Conservation (phyloP, 1,140 invertebrate species). For the Procambarus virginalis region DNA sequence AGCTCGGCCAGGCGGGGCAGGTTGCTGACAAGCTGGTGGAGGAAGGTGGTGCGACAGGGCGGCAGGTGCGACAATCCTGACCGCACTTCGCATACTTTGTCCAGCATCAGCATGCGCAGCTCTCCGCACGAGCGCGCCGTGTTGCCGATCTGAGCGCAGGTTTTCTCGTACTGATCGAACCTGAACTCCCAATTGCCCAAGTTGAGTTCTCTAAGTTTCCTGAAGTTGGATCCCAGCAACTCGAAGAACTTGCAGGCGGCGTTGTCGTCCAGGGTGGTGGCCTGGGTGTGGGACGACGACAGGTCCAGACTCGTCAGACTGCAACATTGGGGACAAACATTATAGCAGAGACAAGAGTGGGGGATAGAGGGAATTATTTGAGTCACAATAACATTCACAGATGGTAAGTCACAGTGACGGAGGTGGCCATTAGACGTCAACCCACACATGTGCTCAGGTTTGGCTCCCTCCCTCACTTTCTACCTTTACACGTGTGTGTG, state of each 20-base stretch:
- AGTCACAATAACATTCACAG: too few species aligned
- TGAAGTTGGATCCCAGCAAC: slow-evolving; percentile 53
- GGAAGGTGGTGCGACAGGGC: slow-evolving; percentile 52
- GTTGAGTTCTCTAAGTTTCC: slow-evolving; percentile 50
- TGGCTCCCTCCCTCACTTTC: too few species aligned
- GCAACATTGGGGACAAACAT: not conserved
- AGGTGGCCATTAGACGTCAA: too few species aligned
- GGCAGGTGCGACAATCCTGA: slow-evolving; percentile 13
- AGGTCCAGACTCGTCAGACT: slow-evolving; percentile 61
- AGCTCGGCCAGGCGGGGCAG: slow-evolving; percentile 49
- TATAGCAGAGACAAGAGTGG: too few species aligned
- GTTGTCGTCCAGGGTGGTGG: slow-evolving; percentile 55
- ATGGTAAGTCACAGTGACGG: too few species aligned
- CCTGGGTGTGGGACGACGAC: slow-evolving; percentile 41
- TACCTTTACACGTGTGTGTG: too few species aligned
- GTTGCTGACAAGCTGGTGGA: slow-evolving; percentile 63
- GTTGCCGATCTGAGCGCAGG: slow-evolving; percentile 27
- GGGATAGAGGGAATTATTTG: too few species aligned
- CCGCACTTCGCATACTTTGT: slow-evolving; percentile 57
- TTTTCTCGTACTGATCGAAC: slow-evolving; percentile 54
- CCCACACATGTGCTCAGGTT: too few species aligned
- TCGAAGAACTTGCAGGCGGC: slow-evolving; percentile 52
- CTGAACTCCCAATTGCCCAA: slow-evolving; percentile 66
- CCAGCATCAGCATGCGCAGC: slow-evolving; percentile 39
- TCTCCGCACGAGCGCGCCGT: slow-evolving; percentile 55